phyloP scores from a whole-genome alignment of 1,140 invertebrate genomes.

The Cotesia vestalis region DNA sequence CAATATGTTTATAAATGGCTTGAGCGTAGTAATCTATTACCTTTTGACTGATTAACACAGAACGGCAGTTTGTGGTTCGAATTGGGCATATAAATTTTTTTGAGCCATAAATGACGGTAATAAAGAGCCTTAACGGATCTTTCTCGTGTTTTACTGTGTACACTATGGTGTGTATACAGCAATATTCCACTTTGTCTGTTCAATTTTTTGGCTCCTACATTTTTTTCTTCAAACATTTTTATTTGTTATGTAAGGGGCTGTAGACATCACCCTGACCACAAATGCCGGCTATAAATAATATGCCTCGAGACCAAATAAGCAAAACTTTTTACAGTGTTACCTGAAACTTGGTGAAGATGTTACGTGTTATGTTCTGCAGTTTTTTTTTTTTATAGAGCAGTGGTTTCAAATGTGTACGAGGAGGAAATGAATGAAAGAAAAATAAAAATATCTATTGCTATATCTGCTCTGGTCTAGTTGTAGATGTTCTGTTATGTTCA shows the following conservation, averaged over 20 bases:
- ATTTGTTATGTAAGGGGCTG: constrained; percentile 26
- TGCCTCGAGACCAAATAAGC: constrained; percentile 38
- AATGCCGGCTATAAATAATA: constrained; percentile 40
- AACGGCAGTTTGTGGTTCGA: constrained; percentile 21
- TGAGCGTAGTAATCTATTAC: not conserved
- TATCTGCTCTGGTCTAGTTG: not conserved
- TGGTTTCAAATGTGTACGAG: constrained; percentile 16
- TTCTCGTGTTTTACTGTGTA: not conserved
- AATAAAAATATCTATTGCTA: not conserved
- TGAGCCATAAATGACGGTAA: constrained; percentile 37
- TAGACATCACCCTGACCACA: constrained; percentile 36
- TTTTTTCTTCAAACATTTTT: not conserved
- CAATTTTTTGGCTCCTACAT: not conserved
- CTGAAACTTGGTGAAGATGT: constrained; percentile 30
- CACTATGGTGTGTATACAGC: no score
- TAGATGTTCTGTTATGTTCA: not conserved
- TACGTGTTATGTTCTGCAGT: not conserved
- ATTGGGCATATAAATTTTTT: constrained; percentile 40
- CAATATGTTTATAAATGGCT: not conserved
- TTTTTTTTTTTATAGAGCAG: not conserved
- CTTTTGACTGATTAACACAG: constrained; percentile 8
- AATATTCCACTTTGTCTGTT: not conserved
- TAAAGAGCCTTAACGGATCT: constrained; percentile 25
- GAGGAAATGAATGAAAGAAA: constrained; percentile 17
- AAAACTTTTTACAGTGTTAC: constrained; percentile 40